A percentile compares a stretch with the other conserved stretches of the same genome.
phyloP scores from a whole-genome alignment of 2,113 vertebrate genomes.

The Nematolebias whitei region DNA sequence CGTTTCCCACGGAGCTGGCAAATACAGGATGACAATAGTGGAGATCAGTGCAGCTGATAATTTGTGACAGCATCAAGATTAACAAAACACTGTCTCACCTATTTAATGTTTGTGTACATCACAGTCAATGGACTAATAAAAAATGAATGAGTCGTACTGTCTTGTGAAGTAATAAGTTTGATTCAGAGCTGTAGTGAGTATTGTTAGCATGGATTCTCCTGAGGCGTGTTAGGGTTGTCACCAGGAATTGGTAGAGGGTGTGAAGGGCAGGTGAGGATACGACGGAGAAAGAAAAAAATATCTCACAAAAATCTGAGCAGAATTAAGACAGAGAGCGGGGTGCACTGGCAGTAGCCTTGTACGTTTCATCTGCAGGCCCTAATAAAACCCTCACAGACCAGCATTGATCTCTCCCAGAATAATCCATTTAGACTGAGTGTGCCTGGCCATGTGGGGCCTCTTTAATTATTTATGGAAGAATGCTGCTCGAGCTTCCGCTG shows the following conservation, averaged over 20 bases:
- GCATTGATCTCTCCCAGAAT: constrained; percentile 78
- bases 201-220: background rate
- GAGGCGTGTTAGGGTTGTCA: constrained; percentile 8
- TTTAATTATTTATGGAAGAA: constrained; percentile 80
- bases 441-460: constrained; percentile 72
- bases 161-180: constrained; percentile 54
- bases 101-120: constrained; percentile 54
- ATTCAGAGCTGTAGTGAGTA: constrained; percentile 37
- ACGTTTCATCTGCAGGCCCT: constrained; percentile 70
- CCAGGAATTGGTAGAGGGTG: background rate
- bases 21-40: constrained; percentile 16
- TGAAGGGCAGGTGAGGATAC: constrained; percentile 15
- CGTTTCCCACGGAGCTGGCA: constrained; percentile 35
- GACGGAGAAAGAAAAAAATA: constrained; percentile 25
- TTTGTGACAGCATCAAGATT: constrained; percentile 36
- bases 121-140: constrained; percentile 49
- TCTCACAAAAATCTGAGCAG: constrained; percentile 15
- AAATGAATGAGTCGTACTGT: constrained; percentile 63
- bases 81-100: constrained; percentile 50
- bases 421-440: constrained; percentile 79
- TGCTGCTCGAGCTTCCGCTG: constrained; percentile 73
- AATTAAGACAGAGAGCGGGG: constrained; percentile 67
- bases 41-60: constrained; percentile 40
- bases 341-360: constrained; percentile 63
- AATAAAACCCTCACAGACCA: constrained; percentile 76